Percentiles rank a stretch among this genome's conserved stretches.
phyloP scores from a whole-genome alignment of 2,113 vertebrate genomes.

The Hippocampus zosterae region DNA sequence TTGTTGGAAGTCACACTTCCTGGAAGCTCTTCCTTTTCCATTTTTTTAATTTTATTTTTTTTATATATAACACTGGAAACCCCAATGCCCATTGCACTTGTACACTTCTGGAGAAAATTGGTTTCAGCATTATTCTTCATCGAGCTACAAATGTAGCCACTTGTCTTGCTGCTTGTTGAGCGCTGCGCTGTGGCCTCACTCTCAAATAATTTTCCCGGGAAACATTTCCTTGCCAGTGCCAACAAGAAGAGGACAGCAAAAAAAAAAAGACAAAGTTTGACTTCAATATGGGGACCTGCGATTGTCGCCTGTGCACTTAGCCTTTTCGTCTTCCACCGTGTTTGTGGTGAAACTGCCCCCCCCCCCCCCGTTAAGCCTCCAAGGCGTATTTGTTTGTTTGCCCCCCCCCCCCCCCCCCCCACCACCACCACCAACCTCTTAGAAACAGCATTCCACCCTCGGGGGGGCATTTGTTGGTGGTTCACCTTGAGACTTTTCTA shows the following conservation, averaged over 20 bases:
- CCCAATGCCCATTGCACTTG: background rate
- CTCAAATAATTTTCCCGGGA: background rate
- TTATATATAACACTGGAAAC: background rate
- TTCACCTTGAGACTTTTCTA: slow-evolving; percentile 19
- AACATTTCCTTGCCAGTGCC: slow-evolving; percentile 10
- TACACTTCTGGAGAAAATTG: slow-evolving; percentile 8
- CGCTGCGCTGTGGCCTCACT: slow-evolving; percentile 22
- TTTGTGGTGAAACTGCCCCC: slow-evolving; percentile 17
- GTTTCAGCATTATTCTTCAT: background rate
- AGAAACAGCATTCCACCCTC: slow-evolving; percentile 24
- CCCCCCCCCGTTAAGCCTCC: background rate
- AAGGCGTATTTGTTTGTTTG: background rate
- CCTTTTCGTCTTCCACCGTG: slow-evolving; percentile 30
- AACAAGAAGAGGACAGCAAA: slow-evolving; percentile 18
- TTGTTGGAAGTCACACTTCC: background rate
- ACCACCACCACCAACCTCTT: slow-evolving; percentile 9
- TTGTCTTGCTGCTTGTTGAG: slow-evolving; percentile 26
- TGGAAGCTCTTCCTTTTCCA: background rate
- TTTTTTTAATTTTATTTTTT: too few species aligned
- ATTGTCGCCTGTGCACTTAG: slow-evolving; percentile 9
- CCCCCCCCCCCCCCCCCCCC: too few species aligned
- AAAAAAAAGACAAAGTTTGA: slow-evolving; percentile 9
- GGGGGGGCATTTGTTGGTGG: slow-evolving; percentile 23
- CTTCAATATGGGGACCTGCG: slow-evolving; percentile 4
- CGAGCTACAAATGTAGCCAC: slow-evolving; percentile 38